Conservation (phyloP, 2,113 vertebrate species). For the Sander vitreus region DNA sequence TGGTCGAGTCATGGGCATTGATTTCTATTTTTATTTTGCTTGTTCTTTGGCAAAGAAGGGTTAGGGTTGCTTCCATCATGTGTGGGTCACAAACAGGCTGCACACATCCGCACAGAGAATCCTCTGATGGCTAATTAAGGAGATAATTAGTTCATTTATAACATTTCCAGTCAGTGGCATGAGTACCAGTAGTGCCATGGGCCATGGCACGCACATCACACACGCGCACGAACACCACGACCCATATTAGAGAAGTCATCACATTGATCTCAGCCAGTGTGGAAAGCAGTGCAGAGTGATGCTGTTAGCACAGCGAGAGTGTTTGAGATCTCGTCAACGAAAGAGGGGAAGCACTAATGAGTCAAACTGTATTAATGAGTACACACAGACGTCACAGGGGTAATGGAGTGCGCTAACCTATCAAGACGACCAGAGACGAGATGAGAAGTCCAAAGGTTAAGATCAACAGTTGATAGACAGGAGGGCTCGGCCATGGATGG, state of each 20-base stretch:
- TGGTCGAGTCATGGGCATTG: not conserved
- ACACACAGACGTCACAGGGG: constrained; percentile 10
- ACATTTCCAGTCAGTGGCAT: constrained; percentile 47
- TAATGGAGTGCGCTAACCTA: constrained; percentile 17
- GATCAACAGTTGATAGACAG: constrained; percentile 44
- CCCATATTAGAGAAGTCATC: constrained; percentile 7
- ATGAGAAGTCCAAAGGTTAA: constrained; percentile 55
- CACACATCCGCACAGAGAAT: constrained; percentile 14
- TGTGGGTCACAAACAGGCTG: constrained; percentile 49
- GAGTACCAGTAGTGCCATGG: constrained; percentile 41
- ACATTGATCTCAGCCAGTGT: constrained; percentile 28
- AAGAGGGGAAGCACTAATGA: constrained; percentile 1
- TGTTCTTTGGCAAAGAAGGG: constrained; percentile 29
- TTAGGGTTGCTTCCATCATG: constrained; percentile 28
- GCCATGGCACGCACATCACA: constrained; percentile 1
- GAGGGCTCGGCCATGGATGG: constrained; percentile 30
- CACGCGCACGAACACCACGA: not conserved
- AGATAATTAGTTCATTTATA: constrained; percentile 64
- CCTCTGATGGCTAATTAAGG: constrained; percentile 53
- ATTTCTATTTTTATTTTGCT: constrained; percentile 24
- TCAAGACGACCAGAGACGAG: constrained; percentile 23
- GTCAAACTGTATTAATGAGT: constrained; percentile 21
- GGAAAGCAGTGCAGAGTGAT: constrained; percentile 12
- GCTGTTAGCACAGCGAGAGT: constrained; percentile 7
- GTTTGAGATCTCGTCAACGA: constrained; percentile 16